Percentiles rank a stretch among this genome's conserved stretches.
Conservation (phyloP, 2,888 invertebrate species). For the Scaptomyza flava region DNA sequence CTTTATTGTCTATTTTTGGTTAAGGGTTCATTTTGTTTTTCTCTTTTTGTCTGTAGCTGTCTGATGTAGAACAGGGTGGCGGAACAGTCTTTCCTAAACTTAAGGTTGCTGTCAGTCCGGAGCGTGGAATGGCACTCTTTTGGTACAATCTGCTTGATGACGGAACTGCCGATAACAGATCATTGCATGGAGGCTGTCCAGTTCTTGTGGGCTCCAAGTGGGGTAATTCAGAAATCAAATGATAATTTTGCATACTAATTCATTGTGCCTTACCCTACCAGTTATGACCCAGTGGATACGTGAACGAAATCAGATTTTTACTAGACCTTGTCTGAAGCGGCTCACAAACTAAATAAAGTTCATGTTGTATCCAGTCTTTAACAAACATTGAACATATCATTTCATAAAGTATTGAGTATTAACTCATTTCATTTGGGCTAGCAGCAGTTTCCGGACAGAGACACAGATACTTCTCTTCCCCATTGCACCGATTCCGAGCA, state of each 20-base stretch:
- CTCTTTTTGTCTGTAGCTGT: conserved; percentile 89
- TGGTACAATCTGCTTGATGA: conserved; percentile 76
- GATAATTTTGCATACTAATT: background rate
- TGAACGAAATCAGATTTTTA: conserved; percentile 91
- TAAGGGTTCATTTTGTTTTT: no score
- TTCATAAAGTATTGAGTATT: background rate
- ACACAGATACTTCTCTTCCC: no score
- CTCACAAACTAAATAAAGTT: conserved; percentile 5
- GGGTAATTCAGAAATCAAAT: conserved; percentile 54
- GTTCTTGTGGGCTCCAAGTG: conserved; percentile 81
- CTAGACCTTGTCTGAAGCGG: conserved; percentile 84
- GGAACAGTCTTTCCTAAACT: conserved; percentile 97
- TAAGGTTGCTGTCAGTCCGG: conserved; percentile 92
- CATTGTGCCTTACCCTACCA: background rate
- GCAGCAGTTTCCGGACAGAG: no score
- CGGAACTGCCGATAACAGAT: conserved; percentile 53
- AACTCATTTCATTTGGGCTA: no score
- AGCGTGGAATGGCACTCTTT: conserved; percentile 86
- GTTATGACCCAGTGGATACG: conserved; percentile 86
- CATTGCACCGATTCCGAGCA: no score
- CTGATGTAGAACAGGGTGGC: conserved; percentile 97
- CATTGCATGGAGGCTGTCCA: conserved; percentile 78
- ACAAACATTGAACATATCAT: conserved; percentile 44
- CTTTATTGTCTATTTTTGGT: no score
- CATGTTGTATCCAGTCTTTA: background rate